phyloP scores from a whole-genome alignment of 2,797 vertebrate genomes.

The Dicrostonyx torquatus region DNA sequence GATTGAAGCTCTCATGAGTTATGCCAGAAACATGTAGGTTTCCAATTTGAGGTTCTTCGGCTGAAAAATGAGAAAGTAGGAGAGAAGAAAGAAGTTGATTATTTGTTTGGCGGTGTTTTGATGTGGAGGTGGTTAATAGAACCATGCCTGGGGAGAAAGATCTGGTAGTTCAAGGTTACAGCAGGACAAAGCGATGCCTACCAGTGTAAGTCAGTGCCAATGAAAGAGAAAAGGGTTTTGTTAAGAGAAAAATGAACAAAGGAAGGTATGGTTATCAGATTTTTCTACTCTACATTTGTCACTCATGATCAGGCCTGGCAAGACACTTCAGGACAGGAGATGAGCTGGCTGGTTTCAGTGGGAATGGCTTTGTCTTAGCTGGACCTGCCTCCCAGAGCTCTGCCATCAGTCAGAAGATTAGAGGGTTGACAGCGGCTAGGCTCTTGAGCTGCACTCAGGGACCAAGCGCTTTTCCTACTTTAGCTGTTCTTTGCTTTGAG shows the following conservation, averaged over 20 bases:
- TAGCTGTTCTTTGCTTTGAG: conserved; percentile 5
- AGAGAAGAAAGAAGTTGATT: conserved; percentile 66
- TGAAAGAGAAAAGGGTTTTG: neutral
- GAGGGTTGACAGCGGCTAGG: neutral
- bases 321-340: neutral
- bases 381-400: neutral
- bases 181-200: conserved; percentile 18
- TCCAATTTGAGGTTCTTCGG: conserved; percentile 89
- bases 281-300: neutral
- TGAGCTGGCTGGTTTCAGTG: accelerated
- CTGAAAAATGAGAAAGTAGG: conserved; percentile 87
- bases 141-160: conserved; percentile 1
- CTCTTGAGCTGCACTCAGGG: neutral
- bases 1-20: conserved; percentile 94
- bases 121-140: conserved; percentile 59
- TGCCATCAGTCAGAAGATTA: conserved; percentile 16
- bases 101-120: conserved; percentile 7
- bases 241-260: conserved; percentile 32
- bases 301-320: neutral
- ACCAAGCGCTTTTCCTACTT: neutral
- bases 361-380: neutral
- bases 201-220: neutral
- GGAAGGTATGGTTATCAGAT: neutral
- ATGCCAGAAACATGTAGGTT: conserved; percentile 91
- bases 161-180: conserved; percentile 54